Evolutionary conservation across 2,888 invertebrate species (phyloP).

Genomic region (Dilophus febrilis): DNA sequence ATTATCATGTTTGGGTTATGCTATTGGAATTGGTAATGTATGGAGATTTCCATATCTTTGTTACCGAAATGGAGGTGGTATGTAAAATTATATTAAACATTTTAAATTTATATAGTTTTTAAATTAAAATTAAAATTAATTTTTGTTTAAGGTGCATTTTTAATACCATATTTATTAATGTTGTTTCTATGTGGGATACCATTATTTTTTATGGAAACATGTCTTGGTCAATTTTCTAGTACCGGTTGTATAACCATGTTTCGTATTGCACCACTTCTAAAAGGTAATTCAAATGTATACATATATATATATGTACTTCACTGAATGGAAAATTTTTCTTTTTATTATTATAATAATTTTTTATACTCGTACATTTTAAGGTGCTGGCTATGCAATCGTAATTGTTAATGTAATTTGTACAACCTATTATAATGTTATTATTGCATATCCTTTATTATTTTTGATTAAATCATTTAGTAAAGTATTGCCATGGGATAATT

Average conservation of each 20-base stretch:
- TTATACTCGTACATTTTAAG: constrained; percentile 30
- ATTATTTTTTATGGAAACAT: constrained; percentile 72
- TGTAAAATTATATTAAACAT: constrained; percentile 15
- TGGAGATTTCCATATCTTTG: constrained; percentile 79
- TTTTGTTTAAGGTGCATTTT: constrained; percentile 40
- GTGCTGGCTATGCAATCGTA: constrained; percentile 70
- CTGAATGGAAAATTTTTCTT: too few relatives aligned
- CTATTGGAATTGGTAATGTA: constrained; percentile 72
- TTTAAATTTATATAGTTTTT: constrained; percentile 1
- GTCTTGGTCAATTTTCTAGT: constrained; percentile 70
- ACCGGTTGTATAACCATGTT: constrained; percentile 69
- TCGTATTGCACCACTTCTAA: constrained; percentile 65
- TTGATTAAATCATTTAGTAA: constrained; percentile 45
- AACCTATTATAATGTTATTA: constrained; percentile 69
- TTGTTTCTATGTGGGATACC: constrained; percentile 70
- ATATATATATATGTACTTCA: too few relatives aligned
- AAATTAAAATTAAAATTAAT: constrained; percentile 12
- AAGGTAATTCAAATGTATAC: constrained; percentile 42
- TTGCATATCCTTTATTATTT: constrained; percentile 72
- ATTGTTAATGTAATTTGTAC: constrained; percentile 66
- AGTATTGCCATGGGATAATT: constrained; percentile 60
- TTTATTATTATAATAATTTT: neutral
- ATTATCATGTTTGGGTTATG: constrained; percentile 65
- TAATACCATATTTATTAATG: constrained; percentile 72
- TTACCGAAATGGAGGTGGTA: constrained; percentile 73